Evolutionary conservation across 2,113 vertebrate species (phyloP).

Genomic region (Amphiprion percula): DNA sequence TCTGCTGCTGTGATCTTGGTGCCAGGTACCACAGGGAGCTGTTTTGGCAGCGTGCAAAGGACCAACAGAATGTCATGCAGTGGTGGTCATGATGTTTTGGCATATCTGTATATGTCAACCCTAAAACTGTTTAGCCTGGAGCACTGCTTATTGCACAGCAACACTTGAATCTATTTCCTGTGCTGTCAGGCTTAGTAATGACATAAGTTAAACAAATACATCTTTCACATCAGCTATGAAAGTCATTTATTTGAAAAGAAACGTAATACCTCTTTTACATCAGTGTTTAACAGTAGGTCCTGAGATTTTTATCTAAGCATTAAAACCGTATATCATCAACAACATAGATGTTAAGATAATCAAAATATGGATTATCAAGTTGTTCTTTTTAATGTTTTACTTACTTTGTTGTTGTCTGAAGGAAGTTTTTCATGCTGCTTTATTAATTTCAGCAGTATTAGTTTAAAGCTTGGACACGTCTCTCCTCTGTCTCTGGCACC

Average conservation of each 20-base stretch:
- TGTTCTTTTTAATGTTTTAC: not conserved
- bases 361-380: not conserved
- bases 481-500: not conserved
- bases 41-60: too few relatives aligned
- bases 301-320: constrained; percentile 9
- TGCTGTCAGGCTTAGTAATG: not conserved
- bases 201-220: not conserved
- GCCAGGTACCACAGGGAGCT: too few relatives aligned
- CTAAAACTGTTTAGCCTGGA: too few relatives aligned
- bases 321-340: not conserved
- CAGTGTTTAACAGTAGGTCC: not conserved
- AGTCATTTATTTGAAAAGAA: not conserved
- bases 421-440: constrained; percentile 15
- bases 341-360: not conserved
- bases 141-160: too few relatives aligned
- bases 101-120: too few relatives aligned
- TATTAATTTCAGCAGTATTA: constrained; percentile 14
- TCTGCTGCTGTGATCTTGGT: too few relatives aligned
- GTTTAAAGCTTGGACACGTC: constrained; percentile 12
- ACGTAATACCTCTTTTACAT: not conserved
- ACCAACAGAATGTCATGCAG: too few relatives aligned
- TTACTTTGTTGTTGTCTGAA: not conserved
- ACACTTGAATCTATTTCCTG: not conserved
- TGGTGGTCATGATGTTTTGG: too few relatives aligned
- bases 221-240: not conserved